Percentiles rank a stretch among this genome's conserved stretches.
Conservation (phyloP, 2,888 invertebrate species). For the Blastobasis lacticolella region DNA sequence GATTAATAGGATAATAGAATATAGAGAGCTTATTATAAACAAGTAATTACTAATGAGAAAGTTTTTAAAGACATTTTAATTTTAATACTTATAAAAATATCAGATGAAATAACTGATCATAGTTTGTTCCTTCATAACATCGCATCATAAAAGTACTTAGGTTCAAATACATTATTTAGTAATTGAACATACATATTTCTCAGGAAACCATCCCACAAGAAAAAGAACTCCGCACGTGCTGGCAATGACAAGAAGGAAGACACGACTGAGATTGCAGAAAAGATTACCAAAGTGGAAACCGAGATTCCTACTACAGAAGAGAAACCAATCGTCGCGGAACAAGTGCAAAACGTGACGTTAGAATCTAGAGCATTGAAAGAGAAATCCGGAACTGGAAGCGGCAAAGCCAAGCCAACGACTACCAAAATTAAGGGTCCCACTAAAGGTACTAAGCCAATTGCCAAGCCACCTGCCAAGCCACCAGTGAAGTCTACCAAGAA, state of each 20-base stretch:
- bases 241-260: conserved; percentile 30
- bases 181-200: conserved; percentile 15
- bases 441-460: conserved; percentile 43
- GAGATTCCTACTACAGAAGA: conserved; percentile 27
- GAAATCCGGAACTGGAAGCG: conserved; percentile 31
- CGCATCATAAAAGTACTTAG: no score
- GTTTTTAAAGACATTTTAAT: no score
- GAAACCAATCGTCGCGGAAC: conserved; percentile 21
- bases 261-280: conserved; percentile 31
- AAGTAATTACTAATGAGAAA: no score
- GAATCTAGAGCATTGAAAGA: conserved; percentile 52
- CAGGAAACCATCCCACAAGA: conserved; percentile 54
- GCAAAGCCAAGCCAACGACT: conserved; percentile 51
- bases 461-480: conserved; percentile 41
- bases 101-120: no score
- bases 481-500: conserved; percentile 49
- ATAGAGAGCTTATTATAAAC: no score
- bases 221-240: conserved; percentile 54
- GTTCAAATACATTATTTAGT: neutral
- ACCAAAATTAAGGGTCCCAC: conserved; percentile 27
- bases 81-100: no score
- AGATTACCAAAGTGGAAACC: conserved; percentile 32
- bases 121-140: no score
- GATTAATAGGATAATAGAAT: no score
- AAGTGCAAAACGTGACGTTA: conserved; percentile 16